These are phyloP conservation scores for Acanthurus leucopareius DNA, from an alignment of 2,797 vertebrate species.

Conservation along the genomic window DNA sequence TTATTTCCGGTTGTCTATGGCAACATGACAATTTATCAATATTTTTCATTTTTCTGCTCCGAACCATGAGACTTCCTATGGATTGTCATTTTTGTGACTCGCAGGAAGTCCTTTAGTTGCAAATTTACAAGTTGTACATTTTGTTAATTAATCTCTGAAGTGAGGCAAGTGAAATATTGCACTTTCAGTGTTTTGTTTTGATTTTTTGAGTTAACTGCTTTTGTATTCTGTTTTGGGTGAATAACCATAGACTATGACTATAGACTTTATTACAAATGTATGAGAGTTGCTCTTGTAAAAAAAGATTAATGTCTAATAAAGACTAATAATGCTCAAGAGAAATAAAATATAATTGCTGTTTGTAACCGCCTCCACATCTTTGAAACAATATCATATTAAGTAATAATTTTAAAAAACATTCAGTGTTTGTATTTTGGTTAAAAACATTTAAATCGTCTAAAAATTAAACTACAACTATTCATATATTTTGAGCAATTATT, in stretches of 20 bases:
- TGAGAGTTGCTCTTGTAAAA: background rate
- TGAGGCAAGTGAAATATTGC: background rate
- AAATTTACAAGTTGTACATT: background rate
- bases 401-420: no score
- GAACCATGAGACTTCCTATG: background rate
- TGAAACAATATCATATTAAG: no score
- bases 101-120: background rate
- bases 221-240: constrained; percentile 20
- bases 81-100: background rate
- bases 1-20: background rate
- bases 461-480: no score
- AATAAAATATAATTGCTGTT: no score
- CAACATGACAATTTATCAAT: no score
- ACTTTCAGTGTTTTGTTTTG: background rate
- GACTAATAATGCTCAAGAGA: no score
- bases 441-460: no score
- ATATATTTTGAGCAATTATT: no score
- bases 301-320: no score
- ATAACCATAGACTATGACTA: background rate
- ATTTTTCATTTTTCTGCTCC: background rate
- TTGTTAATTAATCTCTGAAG: background rate
- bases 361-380: no score
- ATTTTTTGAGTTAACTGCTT: constrained; percentile 17
- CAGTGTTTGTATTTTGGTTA: no score
- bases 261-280: background rate